phyloP scores from a whole-genome alignment of 53 echinoderm and acorn worm species.

The Patiria pectinifera region DNA sequence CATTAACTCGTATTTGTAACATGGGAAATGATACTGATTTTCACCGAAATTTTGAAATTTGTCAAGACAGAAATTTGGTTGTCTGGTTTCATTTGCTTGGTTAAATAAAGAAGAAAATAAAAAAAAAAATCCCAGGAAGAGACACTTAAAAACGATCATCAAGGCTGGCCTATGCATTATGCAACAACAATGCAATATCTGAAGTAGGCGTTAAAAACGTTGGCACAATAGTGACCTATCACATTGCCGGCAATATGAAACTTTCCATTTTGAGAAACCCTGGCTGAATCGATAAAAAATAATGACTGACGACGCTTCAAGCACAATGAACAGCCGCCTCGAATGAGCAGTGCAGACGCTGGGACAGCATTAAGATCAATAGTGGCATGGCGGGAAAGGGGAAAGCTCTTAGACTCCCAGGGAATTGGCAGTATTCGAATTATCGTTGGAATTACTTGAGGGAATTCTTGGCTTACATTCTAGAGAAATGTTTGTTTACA shows the following conservation, averaged over 20 bases:
- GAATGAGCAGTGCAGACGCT: constrained; percentile 35
- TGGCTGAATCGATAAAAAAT: background rate
- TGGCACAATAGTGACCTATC: background rate
- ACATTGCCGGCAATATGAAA: constrained; percentile 19
- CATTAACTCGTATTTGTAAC: too few relatives aligned
- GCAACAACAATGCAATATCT: background rate
- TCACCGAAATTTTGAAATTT: background rate
- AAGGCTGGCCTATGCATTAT: background rate
- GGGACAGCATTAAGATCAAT: constrained; percentile 31
- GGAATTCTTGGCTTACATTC: background rate
- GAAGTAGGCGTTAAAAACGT: background rate
- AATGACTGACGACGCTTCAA: background rate
- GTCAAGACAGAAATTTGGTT: background rate
- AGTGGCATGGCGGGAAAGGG: background rate
- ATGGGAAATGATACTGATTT: too few relatives aligned
- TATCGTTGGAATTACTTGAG: background rate
- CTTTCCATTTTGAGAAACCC: background rate
- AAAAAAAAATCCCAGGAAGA: background rate
- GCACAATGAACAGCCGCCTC: background rate
- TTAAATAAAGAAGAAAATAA: background rate
- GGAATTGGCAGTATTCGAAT: background rate
- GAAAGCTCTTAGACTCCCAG: too few relatives aligned
- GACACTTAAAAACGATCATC: background rate
- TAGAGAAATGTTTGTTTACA: background rate
- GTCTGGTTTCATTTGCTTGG: background rate